Evolutionary conservation across 2,113 vertebrate genomes (phyloP), one percentile per base, ranked within the genome.

Genomic region (Hystrix brachyura): DNA sequence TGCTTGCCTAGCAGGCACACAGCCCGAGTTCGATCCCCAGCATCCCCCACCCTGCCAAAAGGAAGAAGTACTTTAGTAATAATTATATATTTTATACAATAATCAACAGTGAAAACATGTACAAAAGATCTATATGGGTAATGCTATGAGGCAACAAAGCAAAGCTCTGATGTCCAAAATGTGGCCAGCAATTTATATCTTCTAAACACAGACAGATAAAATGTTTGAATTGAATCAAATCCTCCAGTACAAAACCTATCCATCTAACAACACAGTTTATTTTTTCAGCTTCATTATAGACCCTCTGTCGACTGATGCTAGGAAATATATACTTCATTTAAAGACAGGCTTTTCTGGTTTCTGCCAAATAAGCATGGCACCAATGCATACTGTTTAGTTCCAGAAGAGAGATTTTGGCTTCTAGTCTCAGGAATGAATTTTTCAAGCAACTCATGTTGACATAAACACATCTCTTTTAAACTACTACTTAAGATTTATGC

Each of bases 401-500:
- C 60, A 91, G 65, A 87, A 87, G 46, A 23, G 80, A 59, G 57
- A 60, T 62, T 86, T 59, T 78, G 48, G 48, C 51, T 96, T 82
- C 64, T 11, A 90, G 43, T 80, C 84, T 93, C 69, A 72, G 62
- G n/a, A 89, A 62, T 67, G 46, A 96, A 78, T 96, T 94, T 76
- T 80, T 86, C 32, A 96, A 93, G 48, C 29, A 90, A 87, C 15
- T 55, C 60, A 87, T 65, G 15, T 51, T 82, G 25, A 89, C 25
- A 65, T 25, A 78, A 29, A 94, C 10, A 48, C 64, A 94, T 55
- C 60, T 57, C 48, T 94, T 98, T 92, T 21, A 95, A 97, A 91
- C 27, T 21, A 64, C 78, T 74, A 74, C 14, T 80, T 94, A 96
- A 82, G 71, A 97, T 84, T 78, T 90, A 80, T 55, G 76, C 80